phyloP scores from a whole-genome alignment of 2,888 invertebrate genomes.

The Pyrocoelia pectoralis region DNA sequence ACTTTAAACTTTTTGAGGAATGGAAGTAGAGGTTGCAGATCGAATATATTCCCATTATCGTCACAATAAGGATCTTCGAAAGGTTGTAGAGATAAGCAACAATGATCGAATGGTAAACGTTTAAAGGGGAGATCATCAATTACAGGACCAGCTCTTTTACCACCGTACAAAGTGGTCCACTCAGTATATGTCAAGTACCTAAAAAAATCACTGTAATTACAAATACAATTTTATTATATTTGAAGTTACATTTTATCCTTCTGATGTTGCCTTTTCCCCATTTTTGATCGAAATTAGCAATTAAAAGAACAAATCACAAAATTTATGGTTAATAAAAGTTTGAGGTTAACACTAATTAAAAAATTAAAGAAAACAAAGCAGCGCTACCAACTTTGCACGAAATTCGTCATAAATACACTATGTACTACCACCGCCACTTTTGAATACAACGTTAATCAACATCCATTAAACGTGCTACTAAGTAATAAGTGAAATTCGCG shows the following conservation, averaged over 20 bases:
- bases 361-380: slow-evolving; percentile 6
- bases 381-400: background rate
- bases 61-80: slow-evolving; percentile 94
- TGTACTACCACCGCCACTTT: background rate
- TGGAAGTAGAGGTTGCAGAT: slow-evolving; percentile 84
- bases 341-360: slow-evolving; percentile 7
- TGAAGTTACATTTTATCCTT: slow-evolving; percentile 85
- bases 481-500: no score
- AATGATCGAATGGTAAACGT: slow-evolving; percentile 91
- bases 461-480: no score
- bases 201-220: slow-evolving; percentile 27
- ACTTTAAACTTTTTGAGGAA: slow-evolving; percentile 91
- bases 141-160: slow-evolving; percentile 74
- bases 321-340: background rate
- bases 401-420: background rate
- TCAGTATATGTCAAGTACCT: slow-evolving; percentile 89
- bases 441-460: background rate
- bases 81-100: slow-evolving; percentile 90
- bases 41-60: slow-evolving; percentile 90
- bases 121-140: slow-evolving; percentile 85
- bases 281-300: slow-evolving; percentile 59
- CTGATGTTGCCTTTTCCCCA: slow-evolving; percentile 94
- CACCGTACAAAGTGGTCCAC: slow-evolving; percentile 90
- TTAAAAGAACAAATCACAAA: background rate
- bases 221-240: slow-evolving; percentile 25